Evolutionary conservation across 2,113 vertebrate species (phyloP), one percentile per base, ranked within the genome.

Genomic region (Bos indicus): DNA sequence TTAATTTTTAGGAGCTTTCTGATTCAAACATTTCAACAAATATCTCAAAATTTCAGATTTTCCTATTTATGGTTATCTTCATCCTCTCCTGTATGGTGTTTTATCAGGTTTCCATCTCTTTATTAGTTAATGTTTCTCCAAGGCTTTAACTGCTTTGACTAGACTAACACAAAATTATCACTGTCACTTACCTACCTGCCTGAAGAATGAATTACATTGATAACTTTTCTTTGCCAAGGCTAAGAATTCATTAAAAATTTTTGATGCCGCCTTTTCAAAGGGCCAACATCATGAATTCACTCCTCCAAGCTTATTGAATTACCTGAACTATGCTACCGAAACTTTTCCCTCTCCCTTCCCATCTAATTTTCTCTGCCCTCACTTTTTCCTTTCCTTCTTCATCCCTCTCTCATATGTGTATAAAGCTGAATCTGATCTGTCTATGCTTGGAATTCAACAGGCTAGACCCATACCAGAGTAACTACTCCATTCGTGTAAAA

Each of bases 221-320:
- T 84, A 33, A 48, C 19, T 16, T 33, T 94, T 62, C 46, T 91
- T 94, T 46, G 25, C 57, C 86, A 91, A 51, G 46, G 15, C 17
- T 30, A 46, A 92, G 23, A 88, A 86, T 74, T 30, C 80, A 52
- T 59, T 92, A 85, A 94, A 94, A 74, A 77, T 33, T 10, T 23
- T 91, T 26, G 46, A 64, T 15, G 2, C 11, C 78, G 28, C 26
- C 11, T 90, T 62, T 86, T 88, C 28, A 23, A 16, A 36, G 17
- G 19, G 25, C 60, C 21, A 59, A 6, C 6, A 25, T n/a, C 23
- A 36, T 51, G 10, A 1, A 17, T n/a, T 36, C 48, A 54, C 33
- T 7, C 7, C 40, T 67, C 80, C 64, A 54, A 54, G 2, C 25
- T 88, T 59, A 57, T 21, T 81, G 16, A 89, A 40, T 87, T 51